These are phyloP conservation scores for Parus major DNA, from an alignment of 2,113 vertebrate species.

Conservation along the genomic window DNA sequence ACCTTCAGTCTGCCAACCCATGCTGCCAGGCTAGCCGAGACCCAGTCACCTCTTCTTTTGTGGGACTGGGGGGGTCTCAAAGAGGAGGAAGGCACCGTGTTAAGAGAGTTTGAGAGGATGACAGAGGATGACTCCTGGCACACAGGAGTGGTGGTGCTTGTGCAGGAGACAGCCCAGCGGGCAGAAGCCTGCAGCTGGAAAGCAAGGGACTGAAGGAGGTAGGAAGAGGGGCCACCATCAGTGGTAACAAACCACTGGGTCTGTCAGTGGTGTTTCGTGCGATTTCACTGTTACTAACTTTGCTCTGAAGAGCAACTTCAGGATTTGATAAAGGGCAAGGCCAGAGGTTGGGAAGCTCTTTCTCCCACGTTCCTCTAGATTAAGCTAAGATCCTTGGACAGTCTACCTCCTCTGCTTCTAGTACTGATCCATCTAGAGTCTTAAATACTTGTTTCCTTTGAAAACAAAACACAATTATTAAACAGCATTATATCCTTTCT, in stretches of 20 bases:
- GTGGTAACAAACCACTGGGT: neutral
- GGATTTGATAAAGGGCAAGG: neutral
- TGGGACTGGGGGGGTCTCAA: neutral
- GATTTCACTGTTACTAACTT: neutral
- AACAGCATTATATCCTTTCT: neutral
- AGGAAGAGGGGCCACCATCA: neutral
- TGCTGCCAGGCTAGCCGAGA: accelerated
- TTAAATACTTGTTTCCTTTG: neutral
- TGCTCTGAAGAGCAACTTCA: neutral
- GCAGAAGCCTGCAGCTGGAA: neutral
- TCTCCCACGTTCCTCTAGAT: neutral
- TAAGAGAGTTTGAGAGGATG: neutral
- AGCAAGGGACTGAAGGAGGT: neutral
- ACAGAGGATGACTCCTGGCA: neutral
- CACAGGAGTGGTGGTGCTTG: neutral
- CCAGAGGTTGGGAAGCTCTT: neutral
- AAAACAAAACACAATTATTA: neutral
- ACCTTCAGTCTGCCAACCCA: neutral
- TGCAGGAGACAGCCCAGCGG: accelerated
- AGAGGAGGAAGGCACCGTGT: neutral
- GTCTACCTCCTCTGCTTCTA: neutral
- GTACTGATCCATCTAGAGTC: neutral
- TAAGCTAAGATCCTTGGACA: neutral
- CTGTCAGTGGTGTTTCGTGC: neutral
- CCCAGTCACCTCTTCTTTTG: neutral